Base-by-base conservation (phyloP, 2,797 vertebrate genomes). In the Oryzias sinensis region DNA sequence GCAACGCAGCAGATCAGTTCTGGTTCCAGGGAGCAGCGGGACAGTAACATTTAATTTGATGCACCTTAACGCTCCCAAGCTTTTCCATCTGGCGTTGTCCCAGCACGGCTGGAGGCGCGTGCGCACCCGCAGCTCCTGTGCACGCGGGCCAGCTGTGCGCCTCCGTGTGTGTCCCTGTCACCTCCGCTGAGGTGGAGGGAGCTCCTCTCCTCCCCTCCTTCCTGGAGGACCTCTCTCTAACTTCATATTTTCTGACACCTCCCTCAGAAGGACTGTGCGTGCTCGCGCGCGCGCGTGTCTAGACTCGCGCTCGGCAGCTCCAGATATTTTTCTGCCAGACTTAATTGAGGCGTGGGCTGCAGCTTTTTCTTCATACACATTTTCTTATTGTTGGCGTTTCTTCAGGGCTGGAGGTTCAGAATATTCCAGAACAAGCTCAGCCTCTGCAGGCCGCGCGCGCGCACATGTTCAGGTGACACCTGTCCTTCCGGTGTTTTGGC, bases 301-400 rank as follows among this genome's bases (percentile, higher is more conserved):
- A 70, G 43, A 61, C 53, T 25, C 48, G 46, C 16, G 13, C 62
- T 41, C 24, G 61, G 50, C 49, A 52, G 65, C 51, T 62, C 64
- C 61, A 71, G 59, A 72, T 71, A 65, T 82, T 77, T 77, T 77
- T 49, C 43, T 76, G 77, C 77, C 76, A 67, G 76, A 72, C 77
- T 77, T 87, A 85, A 88, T 83, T 83, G 76, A 74, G 59, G 78
- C 76, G 81, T 87, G 59, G 83, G 83, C 69, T 72, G 74, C 6
- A 0, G 16, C 24, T 53, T 56, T 2, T 29, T 0, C 17, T 33
- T 1, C 27, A 8, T 15, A 59, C 50, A 54, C 41, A 46, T 70
- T 68, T 68, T 55, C 47, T 51, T 56, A 60, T 59, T 56, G 33
- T 46, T 61, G 15, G 37, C 20, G 18, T 48, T 59, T 59, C 47